Base-by-base conservation (phyloP, 1,140 invertebrate species). In the Copidosoma floridanum region DNA sequence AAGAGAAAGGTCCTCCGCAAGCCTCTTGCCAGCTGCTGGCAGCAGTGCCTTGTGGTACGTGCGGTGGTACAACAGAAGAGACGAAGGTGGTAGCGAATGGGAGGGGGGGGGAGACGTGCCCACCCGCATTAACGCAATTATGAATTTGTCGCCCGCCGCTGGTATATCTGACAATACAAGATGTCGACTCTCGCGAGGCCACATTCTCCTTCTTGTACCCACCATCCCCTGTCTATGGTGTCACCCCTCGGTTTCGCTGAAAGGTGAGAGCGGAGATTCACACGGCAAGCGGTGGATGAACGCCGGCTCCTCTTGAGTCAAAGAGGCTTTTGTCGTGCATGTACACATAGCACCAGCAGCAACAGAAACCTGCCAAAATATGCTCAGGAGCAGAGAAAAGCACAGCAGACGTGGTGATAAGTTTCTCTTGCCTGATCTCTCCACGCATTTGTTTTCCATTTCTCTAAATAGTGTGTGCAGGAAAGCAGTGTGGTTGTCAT, bases 111-210 rank as follows among this genome's bases (percentile, higher is more conserved):
- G 67, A n/a, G n/a, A 60, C 66, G 70, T 38, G 23, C 18, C 18
- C 69, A 70, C 69, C 71, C 71, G 71, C 72, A 81, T 79, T 78
- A 80, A 79, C 74, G 75, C 73, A 78, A 78, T 78, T 80, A 81
- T 80, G 75, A 79, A 81, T 81, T 79, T 78, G 75, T 79, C 76
- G 77, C 75, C n/a, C n/a, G 71, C 64, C 72, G 67, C 48, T 16
- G 47, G 47, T 27, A n/a, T n/a, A 75, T 76, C 72, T 78, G 78
- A 79, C 77, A 80, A 79, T 79, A 55, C 58, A 67, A 51, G 58
- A 37, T 38, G 44, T 62, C 65, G 63, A 21, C 58, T 32, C 53
- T 51, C 46, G n/a, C n/a, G n/a, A n/a, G n/a, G n/a, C n/a, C n/a
- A n/a, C n/a, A n/a, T n/a, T n/a, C 56, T 48, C 43, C 51, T 12